phyloP scores from a whole-genome alignment of 2,113 vertebrate species.

The Strix uralensis region DNA sequence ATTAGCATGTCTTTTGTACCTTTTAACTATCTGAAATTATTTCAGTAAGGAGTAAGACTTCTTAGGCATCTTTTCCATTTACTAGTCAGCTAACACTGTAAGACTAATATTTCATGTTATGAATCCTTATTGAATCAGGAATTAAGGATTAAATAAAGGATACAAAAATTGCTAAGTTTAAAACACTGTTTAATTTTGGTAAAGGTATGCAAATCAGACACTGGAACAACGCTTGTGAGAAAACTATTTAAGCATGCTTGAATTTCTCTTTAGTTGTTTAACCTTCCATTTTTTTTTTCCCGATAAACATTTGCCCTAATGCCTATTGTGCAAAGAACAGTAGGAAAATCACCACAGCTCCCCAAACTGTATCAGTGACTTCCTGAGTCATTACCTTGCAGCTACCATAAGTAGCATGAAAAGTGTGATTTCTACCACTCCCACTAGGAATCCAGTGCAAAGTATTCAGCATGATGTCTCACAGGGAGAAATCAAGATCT shows the following conservation, averaged over 20 bases:
- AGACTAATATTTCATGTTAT: conserved; percentile 72
- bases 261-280: conserved; percentile 67
- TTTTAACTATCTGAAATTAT: conserved; percentile 59
- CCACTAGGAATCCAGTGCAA: conserved; percentile 12
- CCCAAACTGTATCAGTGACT: conserved; percentile 16
- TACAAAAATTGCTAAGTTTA: conserved; percentile 57
- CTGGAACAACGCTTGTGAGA: conserved; percentile 54
- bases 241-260: conserved; percentile 67
- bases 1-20: conserved; percentile 61
- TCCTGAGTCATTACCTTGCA: conserved; percentile 46
- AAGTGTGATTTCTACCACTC: conserved; percentile 37
- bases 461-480: not conserved
- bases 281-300: conserved; percentile 48
- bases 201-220: conserved; percentile 68
- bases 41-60: conserved; percentile 60
- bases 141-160: conserved; percentile 68
- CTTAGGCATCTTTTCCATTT: conserved; percentile 63
- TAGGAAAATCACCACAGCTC: conserved; percentile 34
- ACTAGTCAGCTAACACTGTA: conserved; percentile 57
- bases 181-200: conserved; percentile 60
- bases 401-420: conserved; percentile 21
- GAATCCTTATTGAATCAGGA: conserved; percentile 69
- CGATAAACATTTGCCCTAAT: conserved; percentile 71
- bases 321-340: conserved; percentile 69
- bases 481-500: conserved; percentile 15